Conservation (phyloP, 2,113 vertebrate genomes). For the Ursus arctos region DNA sequence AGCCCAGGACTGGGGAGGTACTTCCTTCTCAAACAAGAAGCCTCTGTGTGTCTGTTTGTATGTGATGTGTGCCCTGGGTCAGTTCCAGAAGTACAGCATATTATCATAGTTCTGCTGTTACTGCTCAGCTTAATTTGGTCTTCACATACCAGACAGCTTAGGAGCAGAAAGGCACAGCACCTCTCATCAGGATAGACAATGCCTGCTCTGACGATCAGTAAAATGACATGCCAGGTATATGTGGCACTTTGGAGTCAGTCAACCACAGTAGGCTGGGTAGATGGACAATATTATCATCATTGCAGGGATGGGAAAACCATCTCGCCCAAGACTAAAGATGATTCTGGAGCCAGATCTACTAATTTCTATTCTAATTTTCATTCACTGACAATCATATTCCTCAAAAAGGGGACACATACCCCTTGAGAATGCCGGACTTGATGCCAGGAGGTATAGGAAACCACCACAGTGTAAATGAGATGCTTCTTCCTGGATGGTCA, state of each 20-base stretch:
- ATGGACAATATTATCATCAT: background rate
- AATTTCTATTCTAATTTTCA: background rate
- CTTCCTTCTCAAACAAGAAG: background rate
- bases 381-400: background rate
- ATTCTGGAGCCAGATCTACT: background rate
- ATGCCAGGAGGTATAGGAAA: background rate
- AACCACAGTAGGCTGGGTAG: background rate
- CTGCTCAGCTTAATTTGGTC: background rate
- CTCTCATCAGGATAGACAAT: background rate
- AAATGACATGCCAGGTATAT: no score
- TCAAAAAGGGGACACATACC: background rate
- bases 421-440: background rate
- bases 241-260: background rate
- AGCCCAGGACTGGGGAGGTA: conserved; percentile 9
- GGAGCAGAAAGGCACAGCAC: background rate
- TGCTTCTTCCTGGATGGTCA: background rate
- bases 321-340: background rate
- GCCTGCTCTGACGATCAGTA: background rate
- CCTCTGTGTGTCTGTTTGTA: background rate
- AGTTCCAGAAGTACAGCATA: background rate
- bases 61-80: background rate
- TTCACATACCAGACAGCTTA: background rate
- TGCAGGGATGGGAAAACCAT: background rate
- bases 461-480: background rate
- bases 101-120: background rate